Conservation (phyloP, 2,797 vertebrate genomes). For the Luscinia luscinia region DNA sequence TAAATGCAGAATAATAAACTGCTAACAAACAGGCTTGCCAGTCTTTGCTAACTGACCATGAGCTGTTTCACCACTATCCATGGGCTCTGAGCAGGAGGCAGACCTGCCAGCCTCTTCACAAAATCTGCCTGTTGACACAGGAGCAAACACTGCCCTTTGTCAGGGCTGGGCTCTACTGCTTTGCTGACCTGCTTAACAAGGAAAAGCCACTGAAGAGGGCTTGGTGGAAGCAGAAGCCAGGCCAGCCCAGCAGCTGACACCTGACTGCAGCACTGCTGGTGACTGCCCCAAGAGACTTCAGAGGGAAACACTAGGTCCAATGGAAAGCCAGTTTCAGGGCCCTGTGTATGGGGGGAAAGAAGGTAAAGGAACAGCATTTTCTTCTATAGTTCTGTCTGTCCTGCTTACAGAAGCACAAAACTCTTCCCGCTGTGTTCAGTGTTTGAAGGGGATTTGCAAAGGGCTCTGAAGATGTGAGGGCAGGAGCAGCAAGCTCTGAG, state of each 20-base stretch:
- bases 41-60: fast-evolving
- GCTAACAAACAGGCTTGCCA: background rate
- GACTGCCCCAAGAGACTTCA: background rate
- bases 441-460: background rate
- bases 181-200: background rate
- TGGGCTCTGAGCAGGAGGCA: fast-evolving
- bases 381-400: background rate
- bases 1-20: background rate
- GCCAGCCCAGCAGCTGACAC: background rate
- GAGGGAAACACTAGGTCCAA: background rate
- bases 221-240: background rate
- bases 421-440: background rate
- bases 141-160: background rate
- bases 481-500: background rate
- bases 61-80: background rate
- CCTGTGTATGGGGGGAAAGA: background rate
- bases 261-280: background rate
- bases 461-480: background rate
- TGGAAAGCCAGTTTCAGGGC: background rate
- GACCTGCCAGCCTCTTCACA: background rate
- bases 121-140: background rate
- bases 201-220: background rate
- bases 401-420: background rate
- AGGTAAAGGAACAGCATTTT: background rate
- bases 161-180: background rate